These are phyloP conservation scores for Drosophila vallismaia DNA, from an alignment of 2,888 invertebrate species.

Conservation along the genomic window DNA sequence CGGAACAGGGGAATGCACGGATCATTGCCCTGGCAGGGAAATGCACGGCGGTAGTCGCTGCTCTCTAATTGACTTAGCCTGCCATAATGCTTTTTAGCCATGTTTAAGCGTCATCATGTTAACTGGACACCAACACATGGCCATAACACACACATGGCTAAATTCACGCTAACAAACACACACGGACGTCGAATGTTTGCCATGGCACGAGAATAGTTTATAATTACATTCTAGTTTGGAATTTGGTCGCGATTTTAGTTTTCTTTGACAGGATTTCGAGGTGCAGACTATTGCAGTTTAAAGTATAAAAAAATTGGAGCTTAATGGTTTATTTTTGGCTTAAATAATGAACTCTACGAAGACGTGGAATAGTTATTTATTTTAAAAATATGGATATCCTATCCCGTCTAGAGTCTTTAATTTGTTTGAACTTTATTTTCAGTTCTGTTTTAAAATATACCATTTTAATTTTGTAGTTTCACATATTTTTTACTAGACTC, in stretches of 20 bases:
- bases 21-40: slow-evolving; percentile 22
- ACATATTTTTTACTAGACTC: slow-evolving; percentile 44
- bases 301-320: not conserved
- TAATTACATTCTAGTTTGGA: slow-evolving; percentile 46
- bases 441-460: slow-evolving; percentile 55
- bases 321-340: not conserved
- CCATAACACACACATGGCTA: slow-evolving; percentile 1
- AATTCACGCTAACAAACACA: slow-evolving; percentile 2
- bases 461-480: slow-evolving; percentile 73
- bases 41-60: slow-evolving; percentile 25
- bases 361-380: too few species aligned
- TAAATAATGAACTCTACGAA: not conserved
- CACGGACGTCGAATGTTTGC: slow-evolving; percentile 42
- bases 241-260: slow-evolving; percentile 1
- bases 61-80: slow-evolving; percentile 72
- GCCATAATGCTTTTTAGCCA: slow-evolving; percentile 73
- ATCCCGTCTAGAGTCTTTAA: too few species aligned
- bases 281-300: not conserved
- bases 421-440: too few species aligned
- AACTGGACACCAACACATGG: slow-evolving; percentile 47
- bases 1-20: slow-evolving; percentile 8
- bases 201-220: slow-evolving; percentile 9
- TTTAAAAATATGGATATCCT: too few species aligned
- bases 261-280: not conserved
- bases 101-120: slow-evolving; percentile 75